phyloP scores from a whole-genome alignment of 1,140 invertebrate genomes.

The Dinothrombium tinctorium region DNA sequence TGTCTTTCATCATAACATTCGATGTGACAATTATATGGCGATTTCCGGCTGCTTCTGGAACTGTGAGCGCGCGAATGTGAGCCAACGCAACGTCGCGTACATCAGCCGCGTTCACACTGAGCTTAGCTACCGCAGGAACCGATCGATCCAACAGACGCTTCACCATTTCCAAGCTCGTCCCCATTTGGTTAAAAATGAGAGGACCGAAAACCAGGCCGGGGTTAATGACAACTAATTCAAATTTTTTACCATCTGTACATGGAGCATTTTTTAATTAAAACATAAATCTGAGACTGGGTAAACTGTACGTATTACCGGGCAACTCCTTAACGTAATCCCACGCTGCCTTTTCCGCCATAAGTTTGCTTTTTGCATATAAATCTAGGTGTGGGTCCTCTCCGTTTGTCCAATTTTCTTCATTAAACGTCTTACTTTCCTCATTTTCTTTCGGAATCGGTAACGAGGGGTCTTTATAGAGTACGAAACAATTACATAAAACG shows the following conservation, averaged over 20 bases:
- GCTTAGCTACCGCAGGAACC: conserved; percentile 25
- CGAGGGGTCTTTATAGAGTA: conserved; percentile 8
- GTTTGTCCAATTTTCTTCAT: conserved; percentile 30
- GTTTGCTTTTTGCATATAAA: conserved; percentile 28
- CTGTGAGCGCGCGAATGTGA: conserved; percentile 28
- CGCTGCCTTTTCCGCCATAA: conserved; percentile 30
- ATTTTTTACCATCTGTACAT: conserved; percentile 22
- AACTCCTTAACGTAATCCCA: conserved; percentile 30
- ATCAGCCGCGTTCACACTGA: conserved; percentile 27
- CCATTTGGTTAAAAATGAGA: conserved; percentile 21
- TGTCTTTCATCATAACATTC: conserved; percentile 25
- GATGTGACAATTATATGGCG: conserved; percentile 21
- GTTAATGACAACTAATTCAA: conserved; percentile 29
- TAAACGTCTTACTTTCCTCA: conserved; percentile 23
- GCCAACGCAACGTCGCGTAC: conserved; percentile 31
- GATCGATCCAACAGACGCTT: conserved; percentile 24
- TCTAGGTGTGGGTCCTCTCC: conserved; percentile 19
- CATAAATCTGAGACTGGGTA: neutral
- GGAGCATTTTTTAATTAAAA: conserved; percentile 2
- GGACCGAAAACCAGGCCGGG: conserved; percentile 30
- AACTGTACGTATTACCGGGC: conserved; percentile 22
- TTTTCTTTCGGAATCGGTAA: conserved; percentile 6
- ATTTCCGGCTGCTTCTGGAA: conserved; percentile 25
- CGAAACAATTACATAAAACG: neutral
- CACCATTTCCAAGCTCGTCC: conserved; percentile 22